Conservation (phyloP, 2,113 vertebrate species). For the Salvelinus fontinalis region DNA sequence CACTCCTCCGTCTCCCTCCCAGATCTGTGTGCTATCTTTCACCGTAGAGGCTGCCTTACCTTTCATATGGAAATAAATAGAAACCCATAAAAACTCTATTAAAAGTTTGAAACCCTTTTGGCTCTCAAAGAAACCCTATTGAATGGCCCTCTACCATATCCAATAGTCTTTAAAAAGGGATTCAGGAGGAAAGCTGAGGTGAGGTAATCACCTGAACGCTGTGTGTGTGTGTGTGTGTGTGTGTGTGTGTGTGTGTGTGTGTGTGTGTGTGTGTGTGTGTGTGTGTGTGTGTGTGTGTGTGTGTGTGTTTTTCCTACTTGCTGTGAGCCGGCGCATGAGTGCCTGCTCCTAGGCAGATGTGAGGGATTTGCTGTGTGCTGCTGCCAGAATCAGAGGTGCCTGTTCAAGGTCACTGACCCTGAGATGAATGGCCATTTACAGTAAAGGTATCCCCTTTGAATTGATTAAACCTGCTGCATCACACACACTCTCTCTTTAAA, state of each 20-base stretch:
- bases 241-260: too few relatives aligned
- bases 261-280: too few relatives aligned
- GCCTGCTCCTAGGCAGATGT: constrained; percentile 36
- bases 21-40: constrained; percentile 37
- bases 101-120: constrained; percentile 16
- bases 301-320: too few relatives aligned
- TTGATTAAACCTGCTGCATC: constrained; percentile 35
- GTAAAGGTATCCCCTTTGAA: constrained; percentile 30
- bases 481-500: constrained; percentile 37
- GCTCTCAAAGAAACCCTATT: constrained; percentile 22
- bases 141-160: constrained; percentile 13
- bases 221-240: too few relatives aligned
- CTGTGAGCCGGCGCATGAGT: not conserved
- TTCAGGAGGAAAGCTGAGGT: not conserved
- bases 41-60: constrained; percentile 7
- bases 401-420: constrained; percentile 50
- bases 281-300: too few relatives aligned
- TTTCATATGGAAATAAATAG: constrained; percentile 39
- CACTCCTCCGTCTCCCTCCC: constrained; percentile 28
- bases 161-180: constrained; percentile 1
- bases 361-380: constrained; percentile 44
- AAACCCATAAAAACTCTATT: constrained; percentile 26
- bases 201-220: not conserved
- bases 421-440: constrained; percentile 51
- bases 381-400: constrained; percentile 53